Evolutionary conservation across 2,888 invertebrate genomes (phyloP).

Genomic region (Phytoseiulus persimilis): DNA sequence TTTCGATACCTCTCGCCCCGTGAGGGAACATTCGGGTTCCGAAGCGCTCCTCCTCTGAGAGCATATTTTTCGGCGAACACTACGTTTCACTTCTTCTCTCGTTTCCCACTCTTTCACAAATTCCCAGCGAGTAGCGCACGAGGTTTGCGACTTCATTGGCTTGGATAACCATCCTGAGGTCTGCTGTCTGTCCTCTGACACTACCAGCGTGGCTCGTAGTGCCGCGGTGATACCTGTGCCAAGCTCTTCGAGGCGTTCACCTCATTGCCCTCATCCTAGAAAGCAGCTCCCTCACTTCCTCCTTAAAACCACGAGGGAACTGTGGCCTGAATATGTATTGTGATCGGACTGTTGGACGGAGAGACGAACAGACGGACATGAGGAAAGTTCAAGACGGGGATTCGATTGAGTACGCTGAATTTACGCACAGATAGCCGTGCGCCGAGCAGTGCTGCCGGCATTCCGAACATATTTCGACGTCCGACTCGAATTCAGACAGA

Average conservation of each 20-base stretch:
- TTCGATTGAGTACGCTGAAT: not conserved
- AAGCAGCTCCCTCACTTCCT: too few relatives aligned
- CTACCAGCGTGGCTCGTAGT: too few relatives aligned
- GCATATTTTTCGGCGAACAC: not conserved
- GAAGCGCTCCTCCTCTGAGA: not conserved
- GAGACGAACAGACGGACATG: not conserved
- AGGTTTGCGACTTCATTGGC: too few relatives aligned
- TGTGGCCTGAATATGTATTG: not conserved
- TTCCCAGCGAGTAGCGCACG: too few relatives aligned
- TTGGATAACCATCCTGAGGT: too few relatives aligned
- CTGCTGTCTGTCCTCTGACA: too few relatives aligned
- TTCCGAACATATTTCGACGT: not conserved
- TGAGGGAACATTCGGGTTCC: not conserved
- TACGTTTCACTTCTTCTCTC: too few relatives aligned
- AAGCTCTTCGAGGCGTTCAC: too few relatives aligned
- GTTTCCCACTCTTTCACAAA: too few relatives aligned
- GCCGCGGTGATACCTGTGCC: too few relatives aligned
- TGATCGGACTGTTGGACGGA: not conserved
- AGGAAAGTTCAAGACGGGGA: not conserved
- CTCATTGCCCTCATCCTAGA: too few relatives aligned
- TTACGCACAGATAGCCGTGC: not conserved
- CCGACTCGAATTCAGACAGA: not conserved
- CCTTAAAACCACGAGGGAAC: not conserved
- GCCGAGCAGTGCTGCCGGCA: not conserved
- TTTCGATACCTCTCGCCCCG: not conserved